phyloP scores from a whole-genome alignment of 2,113 vertebrate genomes.

The Corydoras maculifer region DNA sequence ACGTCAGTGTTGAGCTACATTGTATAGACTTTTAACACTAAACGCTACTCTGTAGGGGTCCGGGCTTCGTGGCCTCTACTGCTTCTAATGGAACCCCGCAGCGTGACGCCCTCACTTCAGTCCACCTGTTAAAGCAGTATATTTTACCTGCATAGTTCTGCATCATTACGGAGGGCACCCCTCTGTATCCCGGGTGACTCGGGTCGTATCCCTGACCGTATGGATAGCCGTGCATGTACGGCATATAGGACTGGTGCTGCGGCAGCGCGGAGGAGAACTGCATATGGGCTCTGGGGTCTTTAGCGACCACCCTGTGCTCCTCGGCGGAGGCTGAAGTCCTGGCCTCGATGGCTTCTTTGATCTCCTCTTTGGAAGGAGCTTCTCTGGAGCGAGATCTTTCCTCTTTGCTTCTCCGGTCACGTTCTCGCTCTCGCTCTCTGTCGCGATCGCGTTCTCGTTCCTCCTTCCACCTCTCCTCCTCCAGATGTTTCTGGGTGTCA shows the following conservation, averaged over 20 bases:
- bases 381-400: conserved; percentile 85
- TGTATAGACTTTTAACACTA: too few relatives aligned
- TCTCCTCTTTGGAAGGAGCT: conserved; percentile 74
- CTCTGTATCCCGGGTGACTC: conserved; percentile 89
- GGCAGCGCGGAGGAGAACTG: conserved; percentile 89
- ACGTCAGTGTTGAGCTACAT: too few relatives aligned
- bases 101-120: too few relatives aligned
- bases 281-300: conserved; percentile 89
- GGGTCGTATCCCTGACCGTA: conserved; percentile 95
- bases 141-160: conserved; percentile 92
- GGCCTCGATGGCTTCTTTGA: conserved; percentile 77
- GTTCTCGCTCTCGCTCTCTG: conserved; percentile 64
- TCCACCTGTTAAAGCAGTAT: not conserved
- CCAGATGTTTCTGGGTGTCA: conserved; percentile 68
- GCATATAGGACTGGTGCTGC: conserved; percentile 95
- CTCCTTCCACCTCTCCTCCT: conserved; percentile 77
- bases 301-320: conserved; percentile 81
- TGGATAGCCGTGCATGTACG: conserved; percentile 96
- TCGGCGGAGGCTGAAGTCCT: conserved; percentile 75
- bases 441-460: conserved; percentile 58
- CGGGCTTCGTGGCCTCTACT: too few relatives aligned
- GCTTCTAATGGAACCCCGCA: too few relatives aligned
- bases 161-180: conserved; percentile 97
- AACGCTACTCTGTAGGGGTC: too few relatives aligned
- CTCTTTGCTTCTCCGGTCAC: conserved; percentile 92